Conservation (phyloP, 1,140 invertebrate genomes). For the Carposina sasakii region DNA sequence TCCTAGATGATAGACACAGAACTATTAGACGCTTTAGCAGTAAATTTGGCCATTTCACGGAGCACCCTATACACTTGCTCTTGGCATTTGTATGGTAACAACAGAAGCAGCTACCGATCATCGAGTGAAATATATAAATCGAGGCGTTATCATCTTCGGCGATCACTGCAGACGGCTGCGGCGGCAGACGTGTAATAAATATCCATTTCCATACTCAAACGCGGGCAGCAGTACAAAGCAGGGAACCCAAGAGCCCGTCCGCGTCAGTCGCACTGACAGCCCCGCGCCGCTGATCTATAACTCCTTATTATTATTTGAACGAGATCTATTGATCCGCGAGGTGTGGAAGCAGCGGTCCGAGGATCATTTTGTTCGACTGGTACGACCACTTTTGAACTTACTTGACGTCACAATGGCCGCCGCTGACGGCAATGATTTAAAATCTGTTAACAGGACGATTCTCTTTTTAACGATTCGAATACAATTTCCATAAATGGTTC, state of each 20-base stretch:
- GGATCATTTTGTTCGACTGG: conserved; percentile 70
- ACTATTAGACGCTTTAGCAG: too few species aligned
- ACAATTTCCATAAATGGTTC: conserved; percentile 69
- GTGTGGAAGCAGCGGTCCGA: conserved; percentile 61
- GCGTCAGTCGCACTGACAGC: conserved; percentile 44
- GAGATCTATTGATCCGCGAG: conserved; percentile 68
- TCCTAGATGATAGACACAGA: too few species aligned
- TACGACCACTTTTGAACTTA: conserved; percentile 68
- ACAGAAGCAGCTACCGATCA: conserved; percentile 55
- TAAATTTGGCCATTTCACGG: too few species aligned
- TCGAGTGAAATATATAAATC: conserved; percentile 66
- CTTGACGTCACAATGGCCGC: conserved; percentile 66
- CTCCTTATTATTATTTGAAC: conserved; percentile 71
- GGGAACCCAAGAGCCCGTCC: conserved; percentile 20
- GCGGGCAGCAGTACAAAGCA: conserved; percentile 24
- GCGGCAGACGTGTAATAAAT: conserved; percentile 58
- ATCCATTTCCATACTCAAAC: conserved; percentile 66
- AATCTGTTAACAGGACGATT: conserved; percentile 71
- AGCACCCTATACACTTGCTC: conserved; percentile 25
- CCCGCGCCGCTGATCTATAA: conserved; percentile 60
- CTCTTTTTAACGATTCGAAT: conserved; percentile 71
- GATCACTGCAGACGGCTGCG: conserved; percentile 47
- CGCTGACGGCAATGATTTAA: conserved; percentile 70
- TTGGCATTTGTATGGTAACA: conserved; percentile 47
- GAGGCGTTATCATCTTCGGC: conserved; percentile 60